Evolutionary conservation across 2,113 vertebrate species (phyloP), one percentile per base, ranked within the genome.

Genomic region (Hippocampus guttulatus): DNA sequence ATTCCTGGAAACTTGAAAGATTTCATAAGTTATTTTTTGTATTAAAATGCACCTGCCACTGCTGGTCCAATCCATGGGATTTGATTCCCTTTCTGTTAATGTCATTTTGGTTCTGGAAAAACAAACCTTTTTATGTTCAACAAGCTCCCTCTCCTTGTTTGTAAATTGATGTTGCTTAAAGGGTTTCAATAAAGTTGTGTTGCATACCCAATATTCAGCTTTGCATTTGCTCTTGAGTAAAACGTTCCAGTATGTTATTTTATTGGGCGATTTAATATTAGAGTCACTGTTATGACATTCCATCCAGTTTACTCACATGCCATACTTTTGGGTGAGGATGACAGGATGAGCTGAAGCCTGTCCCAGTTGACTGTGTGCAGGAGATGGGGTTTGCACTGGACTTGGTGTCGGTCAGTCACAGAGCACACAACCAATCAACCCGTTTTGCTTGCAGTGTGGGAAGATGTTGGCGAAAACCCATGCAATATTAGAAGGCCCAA

Each of bases 1-100:
- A 90, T 88, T 88, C 89, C 89, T 93, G 91, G 92, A 92, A 93
- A 94, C 90, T 94, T 93, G 92, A 95, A 93, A 91, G 86, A 90
- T 87, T 90, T 91, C 87, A 89, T 93, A 92, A 91, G 90, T 93
- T 88, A 88, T 90, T 94, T 92, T 88, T 94, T 94, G 90, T 92
- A 87, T 87, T 83, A 88, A 85, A 70, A 81, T 80, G 84, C 84
- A 83, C 77, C 87, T 91, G 81, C 91, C 89, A 91, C 83, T 91
- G 89, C 89, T 94, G 92, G 89, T 93, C 88, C 91, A 90, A 90
- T 69, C 75, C 82, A 63, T 80, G 84, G 87, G 81, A 92, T 79
- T 76, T 41, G 66, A 71, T 52, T 81, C 68, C 76, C 75, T 83
- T 74, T 91, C 83, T 77, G 84, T 78, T 82, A 79, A 76, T 81